Percentiles rank a stretch among this genome's conserved stretches.
These are phyloP conservation scores for Labroides dimidiatus DNA, from an alignment of 2,797 vertebrate species.

Conservation along the genomic window DNA sequence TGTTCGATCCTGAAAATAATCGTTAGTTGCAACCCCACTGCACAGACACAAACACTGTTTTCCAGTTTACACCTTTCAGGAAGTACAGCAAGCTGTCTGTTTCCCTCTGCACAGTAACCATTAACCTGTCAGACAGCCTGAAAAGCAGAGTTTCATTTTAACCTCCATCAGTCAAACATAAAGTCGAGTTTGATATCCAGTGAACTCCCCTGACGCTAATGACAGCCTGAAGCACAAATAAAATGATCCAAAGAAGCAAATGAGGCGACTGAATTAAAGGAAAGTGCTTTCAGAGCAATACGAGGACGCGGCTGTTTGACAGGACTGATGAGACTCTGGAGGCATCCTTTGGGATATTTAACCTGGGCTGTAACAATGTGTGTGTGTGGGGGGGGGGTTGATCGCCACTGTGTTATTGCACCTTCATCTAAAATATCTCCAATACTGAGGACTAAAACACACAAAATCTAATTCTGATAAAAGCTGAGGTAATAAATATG, in stretches of 20 bases:
- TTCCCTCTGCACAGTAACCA: constrained; percentile 2
- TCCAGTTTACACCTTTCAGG: too few species aligned
- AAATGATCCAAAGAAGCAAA: constrained; percentile 2
- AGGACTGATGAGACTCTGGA: neutral
- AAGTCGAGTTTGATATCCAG: neutral
- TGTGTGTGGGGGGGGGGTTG: too few species aligned
- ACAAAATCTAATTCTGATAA: neutral
- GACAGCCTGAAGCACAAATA: neutral
- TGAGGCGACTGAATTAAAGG: neutral
- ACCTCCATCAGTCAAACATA: too few species aligned
- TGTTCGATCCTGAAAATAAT: too few species aligned
- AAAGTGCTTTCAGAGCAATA: constrained; percentile 1
- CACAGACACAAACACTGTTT: too few species aligned
- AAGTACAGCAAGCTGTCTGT: too few species aligned
- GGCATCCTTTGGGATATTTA: neutral
- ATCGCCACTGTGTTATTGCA: too few species aligned
- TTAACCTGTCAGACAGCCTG: neutral
- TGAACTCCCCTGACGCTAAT: neutral
- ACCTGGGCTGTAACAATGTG: too few species aligned
- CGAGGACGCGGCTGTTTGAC: neutral
- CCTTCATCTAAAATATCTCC: too few species aligned
- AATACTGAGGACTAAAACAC: too few species aligned
- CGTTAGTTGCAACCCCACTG: too few species aligned
- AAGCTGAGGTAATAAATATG: too few species aligned
- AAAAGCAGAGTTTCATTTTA: neutral